Evolutionary conservation across 2,797 vertebrate genomes (phyloP), one percentile per base, ranked within the genome.

Genomic region (Spinibarbus caldwelli): DNA sequence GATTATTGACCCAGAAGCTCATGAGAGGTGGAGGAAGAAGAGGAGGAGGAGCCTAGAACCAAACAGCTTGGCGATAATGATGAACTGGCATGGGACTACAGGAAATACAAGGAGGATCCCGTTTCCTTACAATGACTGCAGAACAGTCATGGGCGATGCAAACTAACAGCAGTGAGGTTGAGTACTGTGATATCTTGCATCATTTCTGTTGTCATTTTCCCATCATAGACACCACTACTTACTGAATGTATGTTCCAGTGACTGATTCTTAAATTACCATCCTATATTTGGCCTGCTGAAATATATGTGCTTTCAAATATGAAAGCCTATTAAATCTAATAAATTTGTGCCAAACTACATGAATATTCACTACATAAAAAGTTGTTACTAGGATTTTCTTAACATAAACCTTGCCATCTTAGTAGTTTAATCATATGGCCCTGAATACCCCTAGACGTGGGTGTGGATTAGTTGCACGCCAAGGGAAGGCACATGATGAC

Each of bases 1-100:
- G 92, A 94, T 94, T 93, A 93, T 90, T 95, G 94, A 95, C 94
- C 94, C 92, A 94, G 91, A 95, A 93, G 90, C 91, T 78, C 70
- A 79, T 90, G 73, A 85, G 87, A 86, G 89, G 84, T 84, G 93
- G 92, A 92, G 92, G 82, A 87, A 82, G 86, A 87, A 83, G 92
- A 92, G 93, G 80, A 86, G 84, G 87, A 87, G 85, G 92, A 93
- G 93, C 91, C 90, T 89, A 78, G 80, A 84, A 88, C 83, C 89
- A 86, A 82, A 87, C 21, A 72, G 86, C 85, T 88, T 84, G 45
- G 57, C 77, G 83, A 88, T 78, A 71, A 85, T 80, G 87, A 89
- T 90, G 88, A 84, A 86, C 81, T 88, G 87, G 85, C 82, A 89
- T 80, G 80, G 87, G 86, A 89, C 81, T 87, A 86, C 89, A 88